Percentiles rank a stretch among this genome's conserved stretches.
These are phyloP conservation scores for Drosophila chauvacae DNA, from an alignment of 1,140 invertebrate genomes.

Conservation along the genomic window DNA sequence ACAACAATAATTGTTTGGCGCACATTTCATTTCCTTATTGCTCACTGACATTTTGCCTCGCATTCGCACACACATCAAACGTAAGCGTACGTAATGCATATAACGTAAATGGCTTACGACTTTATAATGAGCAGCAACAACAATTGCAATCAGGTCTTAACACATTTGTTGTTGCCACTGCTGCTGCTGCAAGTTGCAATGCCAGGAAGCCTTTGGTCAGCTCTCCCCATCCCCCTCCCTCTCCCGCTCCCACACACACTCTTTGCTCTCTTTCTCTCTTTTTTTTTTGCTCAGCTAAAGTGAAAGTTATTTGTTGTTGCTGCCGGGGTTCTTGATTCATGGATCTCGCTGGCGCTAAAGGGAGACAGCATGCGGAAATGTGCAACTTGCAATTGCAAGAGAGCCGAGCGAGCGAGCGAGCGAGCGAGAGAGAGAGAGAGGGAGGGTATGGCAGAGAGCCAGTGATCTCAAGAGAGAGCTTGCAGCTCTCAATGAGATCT, in stretches of 20 bases:
- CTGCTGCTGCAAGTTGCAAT: conserved; percentile 44
- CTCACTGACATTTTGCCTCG: conserved; percentile 76
- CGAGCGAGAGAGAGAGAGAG: neutral
- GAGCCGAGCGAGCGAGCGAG: conserved; percentile 5
- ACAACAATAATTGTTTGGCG: conserved; percentile 77
- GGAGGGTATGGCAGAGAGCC: neutral
- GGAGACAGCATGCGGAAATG: conserved; percentile 57
- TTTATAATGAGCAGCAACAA: conserved; percentile 70
- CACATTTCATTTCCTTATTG: conserved; percentile 83
- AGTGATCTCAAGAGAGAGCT: conserved; percentile 15
- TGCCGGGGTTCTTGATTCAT: conserved; percentile 42
- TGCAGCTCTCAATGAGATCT: conserved; percentile 27
- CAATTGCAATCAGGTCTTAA: conserved; percentile 50
- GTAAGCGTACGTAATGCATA: conserved; percentile 35
- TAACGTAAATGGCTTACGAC: conserved; percentile 68
- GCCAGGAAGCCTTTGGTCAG: conserved; percentile 55
- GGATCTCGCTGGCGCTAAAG: conserved; percentile 25
- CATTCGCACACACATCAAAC: conserved; percentile 42
- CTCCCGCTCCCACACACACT: neutral
- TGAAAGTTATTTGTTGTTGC: conserved; percentile 55
- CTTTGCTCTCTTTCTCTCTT: conserved; percentile 3
- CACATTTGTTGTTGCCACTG: conserved; percentile 38
- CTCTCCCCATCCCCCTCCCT: neutral
- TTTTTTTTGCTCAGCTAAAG: conserved; percentile 31
- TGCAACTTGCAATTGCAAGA: conserved; percentile 55